These are phyloP conservation scores for Thymelicus acteon DNA, from an alignment of 2,888 invertebrate species.

Conservation along the genomic window DNA sequence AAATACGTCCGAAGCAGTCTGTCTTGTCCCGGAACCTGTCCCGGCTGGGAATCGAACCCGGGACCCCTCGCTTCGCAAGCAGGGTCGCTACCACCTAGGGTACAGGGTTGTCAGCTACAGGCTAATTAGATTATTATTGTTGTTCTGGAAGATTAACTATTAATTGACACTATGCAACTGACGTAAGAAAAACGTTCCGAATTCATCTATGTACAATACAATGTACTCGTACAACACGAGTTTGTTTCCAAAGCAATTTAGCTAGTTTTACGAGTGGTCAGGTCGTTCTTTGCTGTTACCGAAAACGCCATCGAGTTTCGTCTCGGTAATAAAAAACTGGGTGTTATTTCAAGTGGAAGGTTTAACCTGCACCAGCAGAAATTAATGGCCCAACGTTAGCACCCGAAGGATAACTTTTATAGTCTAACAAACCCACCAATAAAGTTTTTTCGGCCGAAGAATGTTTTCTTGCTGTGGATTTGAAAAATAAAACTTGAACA, in stretches of 20 bases:
- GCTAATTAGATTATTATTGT: too few species aligned
- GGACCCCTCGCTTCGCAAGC: too few species aligned
- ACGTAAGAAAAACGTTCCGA: neutral
- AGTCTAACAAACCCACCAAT: slow-evolving; percentile 39
- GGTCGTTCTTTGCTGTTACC: slow-evolving; percentile 51
- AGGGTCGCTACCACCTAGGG: too few species aligned
- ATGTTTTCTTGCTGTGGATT: neutral
- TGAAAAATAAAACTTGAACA: slow-evolving; percentile 31
- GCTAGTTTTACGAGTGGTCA: slow-evolving; percentile 54
- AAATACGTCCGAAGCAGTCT: too few species aligned
- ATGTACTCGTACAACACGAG: slow-evolving; percentile 1
- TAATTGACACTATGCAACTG: neutral
- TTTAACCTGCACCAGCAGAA: slow-evolving; percentile 40
- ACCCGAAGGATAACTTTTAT: slow-evolving; percentile 42
- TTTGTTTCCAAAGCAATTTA: slow-evolving; percentile 46
- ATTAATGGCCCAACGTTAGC: slow-evolving; percentile 43
- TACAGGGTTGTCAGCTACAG: too few species aligned
- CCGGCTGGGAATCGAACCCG: too few species aligned
- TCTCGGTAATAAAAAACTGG: slow-evolving; percentile 45
- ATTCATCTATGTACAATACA: neutral
- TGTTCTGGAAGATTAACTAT: too few species aligned
- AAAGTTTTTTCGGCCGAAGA: slow-evolving; percentile 38
- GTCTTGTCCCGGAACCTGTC: too few species aligned
- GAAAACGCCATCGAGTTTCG: slow-evolving; percentile 48
- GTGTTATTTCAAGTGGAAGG: slow-evolving; percentile 42